Base-by-base conservation (phyloP, 2,888 invertebrate species). In the Stenolophus ochropezus region DNA sequence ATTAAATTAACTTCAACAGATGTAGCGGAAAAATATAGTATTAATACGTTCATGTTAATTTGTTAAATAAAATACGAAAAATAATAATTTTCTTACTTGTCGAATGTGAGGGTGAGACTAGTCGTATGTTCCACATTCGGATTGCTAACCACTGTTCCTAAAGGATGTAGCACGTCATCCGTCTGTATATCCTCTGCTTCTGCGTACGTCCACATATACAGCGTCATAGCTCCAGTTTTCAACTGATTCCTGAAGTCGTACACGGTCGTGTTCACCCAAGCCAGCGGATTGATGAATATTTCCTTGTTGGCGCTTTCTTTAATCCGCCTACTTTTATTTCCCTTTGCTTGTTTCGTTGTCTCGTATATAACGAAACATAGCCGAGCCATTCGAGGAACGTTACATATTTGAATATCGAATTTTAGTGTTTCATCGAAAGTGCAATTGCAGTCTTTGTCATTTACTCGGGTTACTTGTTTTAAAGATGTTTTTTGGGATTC, bases 221-320 rank as follows among this genome's bases (percentile, higher is more conserved):
- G 91, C 2, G 95, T 95, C 89, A 95, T 93, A 14, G 94, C 93
- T 77, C 96, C 97, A 11, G 92, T 94, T 86, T 95, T 95, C 76
- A 98, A 90, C 86, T 95, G 94, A 85, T 95, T 94, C 86, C 96
- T 96, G 89, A 96, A 98, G 90, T 98, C 97, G 89, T 96, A 98
- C 82, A 98, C 93, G 82, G 97, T 96, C 0, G 96, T 96, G 89
- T 97, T 97, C 2, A 95, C 96, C 97, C 97, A 97, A 25, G 96
- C 96, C 84, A 98, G 89, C 2, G 96, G 96, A 89, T 95, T 96
- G 84, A 94, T 93, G 85, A 92, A 92, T 83, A 91, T 89, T 85
- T 95, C 95, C 91, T 91, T 91, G 85, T 91, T 93, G 2, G 91
- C 89, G 83, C 85, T 85, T 83, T 94, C 93, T 87, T 94, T 94